phyloP scores from a whole-genome alignment of 2,797 vertebrate species.

The Scarus forsteni region DNA sequence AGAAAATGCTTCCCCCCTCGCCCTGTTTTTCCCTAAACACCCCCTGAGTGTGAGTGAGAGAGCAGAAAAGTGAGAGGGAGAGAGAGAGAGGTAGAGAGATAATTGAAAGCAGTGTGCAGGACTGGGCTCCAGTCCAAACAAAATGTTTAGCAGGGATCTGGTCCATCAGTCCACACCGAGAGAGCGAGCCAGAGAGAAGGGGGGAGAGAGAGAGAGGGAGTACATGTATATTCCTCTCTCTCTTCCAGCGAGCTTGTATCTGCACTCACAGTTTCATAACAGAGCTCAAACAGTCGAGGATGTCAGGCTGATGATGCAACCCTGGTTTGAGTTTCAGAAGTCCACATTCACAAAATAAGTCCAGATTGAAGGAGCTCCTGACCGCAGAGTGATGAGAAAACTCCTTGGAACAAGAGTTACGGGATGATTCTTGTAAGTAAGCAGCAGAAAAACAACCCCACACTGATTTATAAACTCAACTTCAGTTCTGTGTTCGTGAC shows the following conservation, averaged over 20 bases:
- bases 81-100: slow-evolving; percentile 52
- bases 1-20: slow-evolving; percentile 40
- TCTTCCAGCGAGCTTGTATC: slow-evolving; percentile 7
- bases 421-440: not conserved
- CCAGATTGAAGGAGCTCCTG: slow-evolving; percentile 4
- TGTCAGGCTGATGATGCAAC: slow-evolving; percentile 63
- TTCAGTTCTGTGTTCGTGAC: too few species aligned
- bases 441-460: not conserved
- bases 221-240: slow-evolving; percentile 1
- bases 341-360: slow-evolving; percentile 5
- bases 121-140: slow-evolving; percentile 79
- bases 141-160: slow-evolving; percentile 82
- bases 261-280: slow-evolving; percentile 32
- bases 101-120: slow-evolving; percentile 82
- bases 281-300: slow-evolving; percentile 26
- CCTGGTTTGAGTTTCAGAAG: slow-evolving; percentile 57
- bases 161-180: slow-evolving; percentile 69
- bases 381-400: slow-evolving; percentile 6
- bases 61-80: slow-evolving; percentile 20
- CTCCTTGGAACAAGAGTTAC: not conserved
- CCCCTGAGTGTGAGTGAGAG: slow-evolving; percentile 11
- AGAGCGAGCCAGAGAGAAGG: not conserved
- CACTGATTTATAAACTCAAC: not conserved
- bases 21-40: slow-evolving; percentile 60
- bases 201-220: not conserved